Conservation (phyloP, 2,113 vertebrate species). For the Ciconia maguari region DNA sequence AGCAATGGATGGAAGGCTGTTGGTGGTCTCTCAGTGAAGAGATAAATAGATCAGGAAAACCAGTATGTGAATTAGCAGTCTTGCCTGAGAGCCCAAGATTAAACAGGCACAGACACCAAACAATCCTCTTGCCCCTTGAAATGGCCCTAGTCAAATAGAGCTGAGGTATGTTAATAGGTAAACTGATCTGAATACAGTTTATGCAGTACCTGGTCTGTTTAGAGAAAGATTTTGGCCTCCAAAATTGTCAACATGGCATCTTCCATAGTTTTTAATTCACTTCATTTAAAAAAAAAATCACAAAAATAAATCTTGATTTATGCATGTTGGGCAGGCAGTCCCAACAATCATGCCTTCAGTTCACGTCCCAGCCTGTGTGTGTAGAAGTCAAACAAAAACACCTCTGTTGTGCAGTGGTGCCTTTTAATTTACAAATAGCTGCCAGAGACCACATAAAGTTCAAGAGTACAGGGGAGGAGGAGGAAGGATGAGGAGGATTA, state of each 20-base stretch:
- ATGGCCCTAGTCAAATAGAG: not conserved
- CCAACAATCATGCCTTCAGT: not conserved
- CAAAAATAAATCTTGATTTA: not conserved
- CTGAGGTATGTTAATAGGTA: not conserved
- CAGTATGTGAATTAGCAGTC: not conserved
- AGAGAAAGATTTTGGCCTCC: not conserved
- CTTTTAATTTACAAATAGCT: conserved; percentile 6
- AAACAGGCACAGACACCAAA: not conserved
- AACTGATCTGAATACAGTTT: not conserved
- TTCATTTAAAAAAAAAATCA: not conserved
- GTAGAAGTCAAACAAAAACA: not conserved
- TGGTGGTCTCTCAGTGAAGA: conserved; percentile 38
- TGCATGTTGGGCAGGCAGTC: not conserved
- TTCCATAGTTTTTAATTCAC: not conserved
- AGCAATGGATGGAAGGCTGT: not conserved
- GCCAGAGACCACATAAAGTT: not conserved
- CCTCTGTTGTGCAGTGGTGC: not conserved
- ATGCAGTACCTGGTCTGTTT: not conserved
- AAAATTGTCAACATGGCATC: not conserved
- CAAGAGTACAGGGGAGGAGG: not conserved
- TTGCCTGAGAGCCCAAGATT: not conserved
- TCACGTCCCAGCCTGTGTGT: not conserved
- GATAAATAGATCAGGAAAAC: not conserved
- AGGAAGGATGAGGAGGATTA: not conserved
- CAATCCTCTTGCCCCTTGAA: not conserved